phyloP scores from a whole-genome alignment of 1,140 invertebrate genomes.

The Rhyacophila brunnea region DNA sequence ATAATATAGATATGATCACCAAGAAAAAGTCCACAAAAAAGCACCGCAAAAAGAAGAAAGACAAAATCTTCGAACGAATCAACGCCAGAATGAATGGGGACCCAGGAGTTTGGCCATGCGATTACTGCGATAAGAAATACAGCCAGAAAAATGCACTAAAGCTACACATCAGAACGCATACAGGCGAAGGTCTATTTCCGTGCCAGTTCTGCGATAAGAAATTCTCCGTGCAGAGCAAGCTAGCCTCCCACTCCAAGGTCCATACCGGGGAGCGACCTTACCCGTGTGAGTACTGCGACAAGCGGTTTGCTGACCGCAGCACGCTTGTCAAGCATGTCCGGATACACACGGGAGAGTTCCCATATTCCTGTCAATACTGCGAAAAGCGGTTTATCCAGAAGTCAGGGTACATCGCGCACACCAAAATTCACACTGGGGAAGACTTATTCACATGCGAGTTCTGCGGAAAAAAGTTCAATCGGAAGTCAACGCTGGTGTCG shows the following conservation, averaged over 20 bases:
- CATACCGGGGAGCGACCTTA: constrained; percentile 20
- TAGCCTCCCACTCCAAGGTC: not conserved
- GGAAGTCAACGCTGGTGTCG: constrained; percentile 27
- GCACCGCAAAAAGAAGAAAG: constrained; percentile 15
- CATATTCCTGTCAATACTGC: constrained; percentile 26
- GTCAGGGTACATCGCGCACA: constrained; percentile 27
- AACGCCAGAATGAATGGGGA: not conserved
- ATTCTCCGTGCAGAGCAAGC: not conserved
- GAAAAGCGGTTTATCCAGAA: constrained; percentile 30
- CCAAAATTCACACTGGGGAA: constrained; percentile 27
- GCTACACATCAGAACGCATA: constrained; percentile 24
- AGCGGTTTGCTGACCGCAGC: constrained; percentile 24
- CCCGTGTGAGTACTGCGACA: constrained; percentile 18
- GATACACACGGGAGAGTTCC: constrained; percentile 25
- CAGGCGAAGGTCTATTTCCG: constrained; percentile 22
- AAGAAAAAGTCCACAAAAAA: constrained; percentile 2
- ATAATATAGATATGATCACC: not conserved
- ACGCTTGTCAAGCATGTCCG: constrained; percentile 28
- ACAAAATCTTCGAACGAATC: not conserved
- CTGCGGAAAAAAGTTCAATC: constrained; percentile 30
- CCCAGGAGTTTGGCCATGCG: constrained; percentile 12
- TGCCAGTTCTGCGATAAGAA: constrained; percentile 1
- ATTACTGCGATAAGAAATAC: constrained; percentile 23
- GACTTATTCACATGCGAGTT: constrained; percentile 29
- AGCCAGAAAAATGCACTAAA: constrained; percentile 28